Evolutionary conservation across 2,888 invertebrate species (phyloP), one percentile per base, ranked within the genome.

Genomic region (Galeopsomyia nigrocyanea): DNA sequence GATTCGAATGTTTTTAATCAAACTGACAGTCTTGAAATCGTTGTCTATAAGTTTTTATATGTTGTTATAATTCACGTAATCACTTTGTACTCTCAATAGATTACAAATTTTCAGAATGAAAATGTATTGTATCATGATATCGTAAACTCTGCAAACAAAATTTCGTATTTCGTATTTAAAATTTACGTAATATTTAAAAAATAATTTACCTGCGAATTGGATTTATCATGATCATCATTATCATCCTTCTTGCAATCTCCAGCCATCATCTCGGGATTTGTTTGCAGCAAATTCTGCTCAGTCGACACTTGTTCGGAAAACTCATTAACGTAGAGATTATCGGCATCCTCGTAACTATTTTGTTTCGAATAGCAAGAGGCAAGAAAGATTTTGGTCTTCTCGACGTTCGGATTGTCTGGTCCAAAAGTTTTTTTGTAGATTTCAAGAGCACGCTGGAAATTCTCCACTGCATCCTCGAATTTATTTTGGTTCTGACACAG

Each of bases 301-400:
- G 98, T 99, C 80, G 99, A 89, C 76, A 98, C 97, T 88, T 96
- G 95, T 88, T 99, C 99, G 90, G 99, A 99, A 61, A 99, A 90
- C 72, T 95, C 94, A 89, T 26, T 26, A 5, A 5, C 26, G 26
- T 26, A 2, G 5, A 5, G 26, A 26, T n/a, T n/a, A n/a, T 99
- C 99, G 0, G 99, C 99, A 87, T 99, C 98, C 86, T 97, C 95
- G 90, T 98, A 99, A 88, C 99, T 99, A 79, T 98, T 97, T 87
- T 93, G 93, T 88, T 99, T 99, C 82, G 99, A 91, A 87, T 97
- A 99, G 87, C 99, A 99, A 14, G 99, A 99, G 53, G 99, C 98
- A 86, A 99, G 90, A 88, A 99, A 99, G 88, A 99, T 99, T 90
- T 99, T 99, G 58, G 99, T 99, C 89, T 99, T 99, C 80, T 98